phyloP scores from a whole-genome alignment of 2,888 invertebrate genomes.

The Sinhomidia bicolor region DNA sequence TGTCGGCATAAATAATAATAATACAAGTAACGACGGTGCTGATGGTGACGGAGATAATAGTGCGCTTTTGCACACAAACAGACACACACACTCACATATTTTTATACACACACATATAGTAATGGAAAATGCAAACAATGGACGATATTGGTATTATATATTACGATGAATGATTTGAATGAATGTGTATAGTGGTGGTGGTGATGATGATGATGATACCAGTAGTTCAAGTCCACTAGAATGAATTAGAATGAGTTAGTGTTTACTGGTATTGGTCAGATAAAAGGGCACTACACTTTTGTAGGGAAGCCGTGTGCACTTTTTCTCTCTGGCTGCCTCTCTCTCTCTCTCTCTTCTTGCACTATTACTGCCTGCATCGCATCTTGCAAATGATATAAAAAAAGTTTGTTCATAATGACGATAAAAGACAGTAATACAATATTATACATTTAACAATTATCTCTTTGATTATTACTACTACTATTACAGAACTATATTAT shows the following conservation, averaged over 20 bases:
- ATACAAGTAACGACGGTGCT: neutral
- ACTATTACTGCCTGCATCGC: too few relatives aligned
- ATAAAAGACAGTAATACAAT: neutral
- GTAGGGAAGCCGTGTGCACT: constrained; percentile 31
- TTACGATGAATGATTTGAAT: too few relatives aligned
- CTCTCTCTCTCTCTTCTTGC: neutral
- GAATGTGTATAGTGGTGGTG: too few relatives aligned
- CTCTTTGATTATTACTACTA: too few relatives aligned
- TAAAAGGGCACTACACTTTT: constrained; percentile 56
- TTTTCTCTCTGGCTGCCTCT: constrained; percentile 41
- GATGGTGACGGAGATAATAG: neutral
- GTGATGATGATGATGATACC: constrained; percentile 28
- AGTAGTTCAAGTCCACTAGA: constrained; percentile 55
- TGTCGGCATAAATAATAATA: constrained; percentile 7
- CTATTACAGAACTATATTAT: too few relatives aligned
- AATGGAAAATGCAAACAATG: too few relatives aligned
- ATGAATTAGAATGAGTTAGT: constrained; percentile 52
- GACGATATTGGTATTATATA: too few relatives aligned
- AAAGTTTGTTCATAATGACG: too few relatives aligned
- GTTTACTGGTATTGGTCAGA: constrained; percentile 45
- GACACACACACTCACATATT: too few relatives aligned
- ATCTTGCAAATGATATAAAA: neutral
- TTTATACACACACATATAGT: too few relatives aligned
- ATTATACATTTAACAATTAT: too few relatives aligned
- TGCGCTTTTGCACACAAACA: neutral